phyloP scores from a whole-genome alignment of 2,888 invertebrate species.

The Philereme transversata region DNA sequence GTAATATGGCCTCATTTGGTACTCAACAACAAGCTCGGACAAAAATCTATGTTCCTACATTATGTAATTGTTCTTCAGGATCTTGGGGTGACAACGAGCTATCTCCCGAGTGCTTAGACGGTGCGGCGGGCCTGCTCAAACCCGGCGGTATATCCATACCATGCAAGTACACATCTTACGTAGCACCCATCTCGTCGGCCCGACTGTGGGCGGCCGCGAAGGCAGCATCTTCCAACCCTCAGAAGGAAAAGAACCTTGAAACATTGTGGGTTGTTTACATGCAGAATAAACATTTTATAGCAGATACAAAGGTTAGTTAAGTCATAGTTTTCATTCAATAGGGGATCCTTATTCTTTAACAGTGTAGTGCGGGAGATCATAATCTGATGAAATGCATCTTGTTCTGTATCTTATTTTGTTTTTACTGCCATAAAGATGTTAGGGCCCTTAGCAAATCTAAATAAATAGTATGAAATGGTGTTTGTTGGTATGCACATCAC shows the following conservation, averaged over 20 bases:
- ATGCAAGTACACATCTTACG: constrained; percentile 91
- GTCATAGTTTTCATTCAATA: too few relatives aligned
- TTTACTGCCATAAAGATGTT: too few relatives aligned
- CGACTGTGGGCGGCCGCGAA: constrained; percentile 92
- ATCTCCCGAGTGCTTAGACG: constrained; percentile 98
- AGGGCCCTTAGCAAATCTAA: too few relatives aligned
- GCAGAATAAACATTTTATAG: constrained; percentile 92
- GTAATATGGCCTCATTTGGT: too few relatives aligned
- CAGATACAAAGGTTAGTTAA: constrained; percentile 82
- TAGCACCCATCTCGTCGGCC: constrained; percentile 96
- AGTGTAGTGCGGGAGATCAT: too few relatives aligned
- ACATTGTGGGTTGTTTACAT: constrained; percentile 97
- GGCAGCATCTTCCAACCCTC: constrained; percentile 50
- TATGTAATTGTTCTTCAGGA: constrained; percentile 60
- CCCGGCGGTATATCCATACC: constrained; percentile 97
- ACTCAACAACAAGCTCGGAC: too few relatives aligned
- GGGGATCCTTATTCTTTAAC: too few relatives aligned
- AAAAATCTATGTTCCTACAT: too few relatives aligned
- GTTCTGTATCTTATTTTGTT: too few relatives aligned
- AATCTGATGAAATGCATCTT: too few relatives aligned
- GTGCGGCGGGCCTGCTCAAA: constrained; percentile 93
- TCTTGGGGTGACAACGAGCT: constrained; percentile 99
- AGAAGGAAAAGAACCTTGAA: constrained; percentile 84
- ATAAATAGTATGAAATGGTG: too few relatives aligned
- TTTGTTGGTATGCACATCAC: too few relatives aligned